These are phyloP conservation scores for Euleptes europaea DNA, from an alignment of 2,113 vertebrate genomes.

Conservation along the genomic window DNA sequence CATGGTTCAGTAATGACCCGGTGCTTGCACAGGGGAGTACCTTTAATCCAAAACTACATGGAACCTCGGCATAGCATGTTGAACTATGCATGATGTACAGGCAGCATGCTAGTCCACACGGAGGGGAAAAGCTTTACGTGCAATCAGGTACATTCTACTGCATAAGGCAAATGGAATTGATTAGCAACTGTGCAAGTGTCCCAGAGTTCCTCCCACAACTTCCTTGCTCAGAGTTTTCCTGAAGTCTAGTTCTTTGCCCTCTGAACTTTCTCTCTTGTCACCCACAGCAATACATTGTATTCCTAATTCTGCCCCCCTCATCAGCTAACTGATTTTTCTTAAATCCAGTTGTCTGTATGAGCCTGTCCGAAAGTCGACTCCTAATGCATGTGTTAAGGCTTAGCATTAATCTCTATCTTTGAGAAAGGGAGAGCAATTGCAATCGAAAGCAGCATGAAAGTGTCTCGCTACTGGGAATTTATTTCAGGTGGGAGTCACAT, in stretches of 20 bases:
- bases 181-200: neutral
- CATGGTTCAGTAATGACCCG: no score
- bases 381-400: neutral
- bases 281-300: neutral
- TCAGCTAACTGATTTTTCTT: neutral
- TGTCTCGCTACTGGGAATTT: neutral
- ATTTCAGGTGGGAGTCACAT: neutral
- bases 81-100: no score
- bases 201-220: no score
- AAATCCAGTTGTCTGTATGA: slow-evolving; percentile 14
- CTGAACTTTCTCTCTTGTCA: neutral
- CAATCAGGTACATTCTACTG: no score
- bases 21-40: no score
- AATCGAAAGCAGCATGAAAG: neutral
- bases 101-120: neutral
- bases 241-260: neutral
- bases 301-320: neutral
- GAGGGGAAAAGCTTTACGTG: neutral
- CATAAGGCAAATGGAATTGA: neutral
- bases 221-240: neutral
- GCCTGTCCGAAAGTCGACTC: neutral
- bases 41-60: neutral
- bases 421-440: slow-evolving; percentile 11
- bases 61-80: neutral
- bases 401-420: slow-evolving; percentile 1